These are phyloP conservation scores for Drosophila silvestris DNA, from an alignment of 2,888 invertebrate genomes.

Conservation along the genomic window DNA sequence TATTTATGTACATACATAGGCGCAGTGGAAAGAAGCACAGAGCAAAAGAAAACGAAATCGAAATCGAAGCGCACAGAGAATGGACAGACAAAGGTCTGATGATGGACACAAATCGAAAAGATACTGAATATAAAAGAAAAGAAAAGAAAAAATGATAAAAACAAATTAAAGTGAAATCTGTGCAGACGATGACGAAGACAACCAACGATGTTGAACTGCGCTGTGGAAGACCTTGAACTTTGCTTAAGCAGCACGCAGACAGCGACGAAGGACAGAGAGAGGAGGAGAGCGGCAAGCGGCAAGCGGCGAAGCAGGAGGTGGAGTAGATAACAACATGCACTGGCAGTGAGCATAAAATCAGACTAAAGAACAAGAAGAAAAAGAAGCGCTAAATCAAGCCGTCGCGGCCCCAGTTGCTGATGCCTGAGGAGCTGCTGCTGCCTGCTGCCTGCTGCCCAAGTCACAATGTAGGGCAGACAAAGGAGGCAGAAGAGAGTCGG, in stretches of 20 bases:
- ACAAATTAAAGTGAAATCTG: conserved; percentile 58
- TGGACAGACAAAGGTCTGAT: conserved; percentile 46
- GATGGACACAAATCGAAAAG: conserved; percentile 29
- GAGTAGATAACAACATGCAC: conserved; percentile 37
- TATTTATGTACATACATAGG: neutral
- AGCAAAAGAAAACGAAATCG: conserved; percentile 13
- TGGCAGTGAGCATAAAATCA: conserved; percentile 52
- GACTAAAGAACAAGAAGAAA: conserved; percentile 32
- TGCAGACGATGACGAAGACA: conserved; percentile 38
- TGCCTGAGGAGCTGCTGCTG: conserved; percentile 8
- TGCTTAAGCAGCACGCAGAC: conserved; percentile 58
- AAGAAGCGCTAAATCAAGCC: conserved; percentile 56
- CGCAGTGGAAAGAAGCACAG: neutral
- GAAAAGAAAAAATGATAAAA: conserved; percentile 9
- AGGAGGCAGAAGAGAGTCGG: conserved; percentile 15
- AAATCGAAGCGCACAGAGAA: conserved; percentile 12
- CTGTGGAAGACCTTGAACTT: conserved; percentile 70
- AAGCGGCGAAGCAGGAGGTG: conserved; percentile 22
- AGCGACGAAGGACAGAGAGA: conserved; percentile 4
- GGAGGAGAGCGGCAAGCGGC: conserved; percentile 35
- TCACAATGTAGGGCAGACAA: conserved; percentile 56
- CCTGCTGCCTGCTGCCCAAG: conserved; percentile 6
- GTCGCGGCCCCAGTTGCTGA: conserved; percentile 15
- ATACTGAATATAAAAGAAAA: conserved; percentile 6
- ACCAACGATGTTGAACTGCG: conserved; percentile 54